These are phyloP conservation scores for Leptothorax acervorum DNA, from an alignment of 2,888 invertebrate genomes.

Conservation along the genomic window DNA sequence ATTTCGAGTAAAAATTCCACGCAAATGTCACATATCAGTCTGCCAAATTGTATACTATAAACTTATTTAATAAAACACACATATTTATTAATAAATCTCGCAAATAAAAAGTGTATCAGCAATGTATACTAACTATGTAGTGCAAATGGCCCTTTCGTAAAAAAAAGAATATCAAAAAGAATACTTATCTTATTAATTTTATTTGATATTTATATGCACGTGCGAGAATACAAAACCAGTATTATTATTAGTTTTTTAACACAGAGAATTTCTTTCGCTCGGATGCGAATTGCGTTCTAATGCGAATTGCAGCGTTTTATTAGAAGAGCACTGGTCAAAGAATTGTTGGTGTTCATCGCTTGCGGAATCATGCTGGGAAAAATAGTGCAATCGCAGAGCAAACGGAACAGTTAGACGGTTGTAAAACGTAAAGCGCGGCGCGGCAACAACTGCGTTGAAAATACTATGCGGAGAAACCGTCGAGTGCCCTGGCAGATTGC, in stretches of 20 bases:
- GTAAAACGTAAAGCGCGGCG: constrained; percentile 46
- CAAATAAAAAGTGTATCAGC: background rate
- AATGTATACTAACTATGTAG: background rate
- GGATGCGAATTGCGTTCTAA: background rate
- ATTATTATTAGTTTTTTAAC: background rate
- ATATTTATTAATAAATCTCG: background rate
- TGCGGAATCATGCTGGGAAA: background rate
- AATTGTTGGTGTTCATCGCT: background rate
- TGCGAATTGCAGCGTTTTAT: no score
- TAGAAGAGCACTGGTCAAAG: background rate
- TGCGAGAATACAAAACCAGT: background rate
- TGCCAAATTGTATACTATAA: background rate
- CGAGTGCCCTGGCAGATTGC: constrained; percentile 82
- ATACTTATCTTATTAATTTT: background rate
- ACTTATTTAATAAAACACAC: background rate
- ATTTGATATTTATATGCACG: no score
- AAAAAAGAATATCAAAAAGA: background rate
- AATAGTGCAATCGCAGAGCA: constrained; percentile 11
- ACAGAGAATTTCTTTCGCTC: background rate
- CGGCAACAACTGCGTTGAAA: constrained; percentile 71
- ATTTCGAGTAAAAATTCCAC: background rate
- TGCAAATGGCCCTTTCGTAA: background rate
- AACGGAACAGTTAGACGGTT: constrained; percentile 43
- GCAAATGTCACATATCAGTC: constrained; percentile 10
- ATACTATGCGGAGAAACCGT: constrained; percentile 72